Evolutionary conservation across 1,140 invertebrate genomes (phyloP).

Genomic region (Sycobia sp.): DNA sequence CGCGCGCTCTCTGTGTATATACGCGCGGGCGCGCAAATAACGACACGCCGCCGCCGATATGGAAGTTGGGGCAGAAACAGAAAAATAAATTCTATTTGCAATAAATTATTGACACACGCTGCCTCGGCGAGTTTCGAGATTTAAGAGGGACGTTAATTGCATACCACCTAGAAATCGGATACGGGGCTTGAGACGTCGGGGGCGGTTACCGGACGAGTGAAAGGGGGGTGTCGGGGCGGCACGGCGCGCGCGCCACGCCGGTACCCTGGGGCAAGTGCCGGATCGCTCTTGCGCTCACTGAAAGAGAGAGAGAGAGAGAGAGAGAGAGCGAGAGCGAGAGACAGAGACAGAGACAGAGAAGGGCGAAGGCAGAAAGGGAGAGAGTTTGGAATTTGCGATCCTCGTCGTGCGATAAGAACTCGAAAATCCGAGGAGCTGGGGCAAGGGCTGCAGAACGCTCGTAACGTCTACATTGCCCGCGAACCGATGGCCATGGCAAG

Average conservation of each 20-base stretch:
- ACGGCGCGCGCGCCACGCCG: neutral
- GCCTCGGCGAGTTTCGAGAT: neutral
- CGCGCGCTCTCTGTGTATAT: too few relatives aligned
- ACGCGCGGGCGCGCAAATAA: neutral
- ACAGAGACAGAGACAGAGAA: too few relatives aligned
- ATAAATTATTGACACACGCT: constrained; percentile 8
- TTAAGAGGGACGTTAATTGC: constrained; percentile 18
- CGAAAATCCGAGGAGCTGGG: too few relatives aligned
- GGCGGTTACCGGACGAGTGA: constrained; percentile 35
- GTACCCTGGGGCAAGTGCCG: too few relatives aligned
- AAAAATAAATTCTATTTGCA: constrained; percentile 3
- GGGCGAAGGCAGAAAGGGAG: too few relatives aligned
- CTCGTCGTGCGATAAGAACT: neutral
- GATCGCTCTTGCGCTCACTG: too few relatives aligned
- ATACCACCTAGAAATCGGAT: constrained; percentile 14
- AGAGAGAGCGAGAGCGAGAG: too few relatives aligned
- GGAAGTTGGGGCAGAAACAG: too few relatives aligned
- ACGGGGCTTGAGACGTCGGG: constrained; percentile 19
- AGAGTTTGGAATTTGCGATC: constrained; percentile 18
- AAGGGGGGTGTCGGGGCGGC: constrained; percentile 15
- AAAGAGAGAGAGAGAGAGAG: too few relatives aligned
- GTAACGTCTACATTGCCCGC: too few relatives aligned
- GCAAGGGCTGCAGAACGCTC: too few relatives aligned
- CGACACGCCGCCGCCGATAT: neutral
- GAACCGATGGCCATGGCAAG: too few relatives aligned